phyloP scores from a whole-genome alignment of 2,113 vertebrate species.

The Condylura cristata region DNA sequence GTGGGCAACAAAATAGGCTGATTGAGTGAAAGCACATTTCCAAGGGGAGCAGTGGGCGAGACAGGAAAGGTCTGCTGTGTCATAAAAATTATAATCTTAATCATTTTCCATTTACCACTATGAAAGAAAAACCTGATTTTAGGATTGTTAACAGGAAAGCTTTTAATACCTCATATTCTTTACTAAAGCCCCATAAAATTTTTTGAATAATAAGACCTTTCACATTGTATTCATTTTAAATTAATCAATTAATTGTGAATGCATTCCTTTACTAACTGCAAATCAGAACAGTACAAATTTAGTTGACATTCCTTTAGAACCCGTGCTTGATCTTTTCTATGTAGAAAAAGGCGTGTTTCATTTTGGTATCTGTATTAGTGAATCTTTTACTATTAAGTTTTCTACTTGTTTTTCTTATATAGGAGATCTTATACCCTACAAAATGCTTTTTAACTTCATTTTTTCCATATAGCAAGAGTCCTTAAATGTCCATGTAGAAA shows the following conservation, averaged over 20 bases:
- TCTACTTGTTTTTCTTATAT: neutral
- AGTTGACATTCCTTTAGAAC: neutral
- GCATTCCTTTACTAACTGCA: neutral
- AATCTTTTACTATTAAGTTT: neutral
- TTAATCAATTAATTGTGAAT: neutral
- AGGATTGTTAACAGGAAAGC: neutral
- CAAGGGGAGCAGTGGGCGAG: too few species aligned
- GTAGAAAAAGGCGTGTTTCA: neutral
- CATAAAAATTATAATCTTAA: neutral
- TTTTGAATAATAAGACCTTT: neutral
- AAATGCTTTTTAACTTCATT: neutral
- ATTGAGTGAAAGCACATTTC: too few species aligned
- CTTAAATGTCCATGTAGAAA: neutral
- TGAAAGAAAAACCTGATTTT: neutral
- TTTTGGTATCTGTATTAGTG: neutral
- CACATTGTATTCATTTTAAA: conserved; percentile 2
- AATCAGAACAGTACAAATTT: neutral
- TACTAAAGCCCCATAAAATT: neutral
- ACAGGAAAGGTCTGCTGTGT: too few species aligned
- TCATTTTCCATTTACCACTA: neutral
- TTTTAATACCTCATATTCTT: neutral
- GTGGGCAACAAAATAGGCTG: too few species aligned
- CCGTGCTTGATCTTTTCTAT: neutral
- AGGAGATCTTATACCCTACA: neutral
- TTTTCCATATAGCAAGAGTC: neutral